Conservation (phyloP, 2,113 vertebrate species). For the Pachycephala philippinensis region DNA sequence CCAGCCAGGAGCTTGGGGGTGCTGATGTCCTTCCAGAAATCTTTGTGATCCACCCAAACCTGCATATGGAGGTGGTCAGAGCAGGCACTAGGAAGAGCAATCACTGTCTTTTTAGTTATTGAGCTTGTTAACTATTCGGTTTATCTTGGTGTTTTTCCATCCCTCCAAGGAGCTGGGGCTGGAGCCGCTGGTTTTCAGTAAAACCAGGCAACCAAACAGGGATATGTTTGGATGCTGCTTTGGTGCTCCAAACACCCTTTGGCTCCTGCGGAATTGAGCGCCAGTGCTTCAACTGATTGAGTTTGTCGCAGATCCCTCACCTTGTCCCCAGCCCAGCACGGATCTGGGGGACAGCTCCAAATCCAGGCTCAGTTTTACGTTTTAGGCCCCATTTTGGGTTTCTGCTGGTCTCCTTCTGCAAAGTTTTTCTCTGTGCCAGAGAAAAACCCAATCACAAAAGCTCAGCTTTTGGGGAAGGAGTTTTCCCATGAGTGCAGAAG, state of each 20-base stretch:
- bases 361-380: accelerated
- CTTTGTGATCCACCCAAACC: background rate
- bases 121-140: background rate
- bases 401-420: background rate
- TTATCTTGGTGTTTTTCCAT: background rate
- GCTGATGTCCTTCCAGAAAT: background rate
- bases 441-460: accelerated
- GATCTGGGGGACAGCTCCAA: background rate
- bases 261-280: background rate
- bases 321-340: accelerated
- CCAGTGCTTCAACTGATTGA: accelerated
- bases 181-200: background rate
- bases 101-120: background rate
- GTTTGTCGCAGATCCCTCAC: background rate
- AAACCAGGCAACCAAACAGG: background rate
- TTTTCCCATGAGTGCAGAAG: background rate
- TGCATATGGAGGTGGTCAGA: accelerated
- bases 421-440: background rate
- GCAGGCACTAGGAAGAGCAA: background rate
- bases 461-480: background rate
- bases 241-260: background rate
- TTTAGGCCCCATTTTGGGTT: background rate
- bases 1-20: background rate
- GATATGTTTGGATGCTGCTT: background rate
- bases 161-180: background rate